These are phyloP conservation scores for Gymnopithys bicolor DNA, from an alignment of 2,797 vertebrate species.

Conservation along the genomic window DNA sequence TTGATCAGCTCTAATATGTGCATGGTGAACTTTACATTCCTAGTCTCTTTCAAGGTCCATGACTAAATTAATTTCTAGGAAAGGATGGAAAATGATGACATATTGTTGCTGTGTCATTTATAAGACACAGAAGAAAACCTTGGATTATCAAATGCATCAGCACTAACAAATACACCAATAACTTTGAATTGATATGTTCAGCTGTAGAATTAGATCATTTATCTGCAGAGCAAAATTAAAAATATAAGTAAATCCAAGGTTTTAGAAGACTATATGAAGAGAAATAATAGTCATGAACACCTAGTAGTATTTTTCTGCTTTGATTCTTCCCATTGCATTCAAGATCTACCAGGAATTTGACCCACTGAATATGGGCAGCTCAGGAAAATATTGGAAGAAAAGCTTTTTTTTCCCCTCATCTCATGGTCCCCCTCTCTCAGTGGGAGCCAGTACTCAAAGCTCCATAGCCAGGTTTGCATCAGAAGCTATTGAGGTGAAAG, in stretches of 20 bases:
- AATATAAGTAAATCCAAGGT: background rate
- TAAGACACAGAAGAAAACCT: background rate
- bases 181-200: background rate
- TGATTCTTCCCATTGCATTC: background rate
- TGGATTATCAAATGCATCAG: background rate
- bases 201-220: background rate
- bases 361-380: background rate
- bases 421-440: background rate
- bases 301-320: background rate
- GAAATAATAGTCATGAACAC: background rate
- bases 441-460: background rate
- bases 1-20: background rate
- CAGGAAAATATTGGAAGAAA: background rate
- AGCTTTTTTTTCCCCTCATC: background rate
- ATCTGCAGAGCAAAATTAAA: background rate
- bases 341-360: background rate
- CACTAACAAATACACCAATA: background rate
- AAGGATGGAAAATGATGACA: background rate
- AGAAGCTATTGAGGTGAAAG: background rate
- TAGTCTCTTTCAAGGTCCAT: background rate
- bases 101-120: background rate
- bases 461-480: background rate
- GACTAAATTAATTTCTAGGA: background rate
- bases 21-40: background rate
- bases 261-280: background rate